A percentile compares a stretch with the other conserved stretches of the same genome.
Evolutionary conservation across 2,888 invertebrate species (phyloP).

Genomic region (Gasteruption jaculator): DNA sequence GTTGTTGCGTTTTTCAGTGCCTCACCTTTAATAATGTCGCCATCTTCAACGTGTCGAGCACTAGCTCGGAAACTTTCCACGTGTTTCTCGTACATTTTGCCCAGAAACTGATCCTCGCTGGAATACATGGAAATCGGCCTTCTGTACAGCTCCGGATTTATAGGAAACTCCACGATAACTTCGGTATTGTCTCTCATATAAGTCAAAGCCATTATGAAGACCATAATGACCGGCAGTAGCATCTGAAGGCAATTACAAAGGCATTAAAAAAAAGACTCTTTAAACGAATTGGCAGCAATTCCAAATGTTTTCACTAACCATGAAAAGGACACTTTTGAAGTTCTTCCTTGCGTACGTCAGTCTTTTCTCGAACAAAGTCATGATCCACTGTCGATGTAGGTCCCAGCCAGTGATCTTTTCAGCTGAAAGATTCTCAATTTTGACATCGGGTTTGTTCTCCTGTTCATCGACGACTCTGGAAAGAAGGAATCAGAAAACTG

Average conservation of each 20-base stretch:
- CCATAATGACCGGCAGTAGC: constrained; percentile 38
- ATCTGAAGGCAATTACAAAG: too few relatives aligned
- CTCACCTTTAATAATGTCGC: too few relatives aligned
- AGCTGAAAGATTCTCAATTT: too few relatives aligned
- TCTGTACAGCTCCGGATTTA: constrained; percentile 44
- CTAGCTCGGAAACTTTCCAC: constrained; percentile 28
- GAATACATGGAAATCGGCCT: constrained; percentile 37
- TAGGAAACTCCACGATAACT: constrained; percentile 31
- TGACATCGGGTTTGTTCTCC: constrained; percentile 32
- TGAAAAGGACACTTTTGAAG: constrained; percentile 34
- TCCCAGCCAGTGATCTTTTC: constrained; percentile 29
- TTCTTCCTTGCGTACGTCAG: constrained; percentile 41
- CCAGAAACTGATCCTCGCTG: constrained; percentile 23
- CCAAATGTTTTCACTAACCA: constrained; percentile 37
- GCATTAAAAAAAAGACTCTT: too few relatives aligned
- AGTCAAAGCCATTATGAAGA: constrained; percentile 40
- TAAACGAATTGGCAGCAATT: too few relatives aligned
- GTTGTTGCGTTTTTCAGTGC: too few relatives aligned
- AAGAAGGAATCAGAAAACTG: constrained; percentile 17
- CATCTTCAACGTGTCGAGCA: constrained; percentile 19
- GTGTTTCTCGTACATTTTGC: constrained; percentile 25
- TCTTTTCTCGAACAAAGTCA: constrained; percentile 47
- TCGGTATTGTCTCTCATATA: constrained; percentile 28
- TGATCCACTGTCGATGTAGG: constrained; percentile 38
- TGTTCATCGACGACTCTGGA: constrained; percentile 40